Evolutionary conservation across 2,797 vertebrate species (phyloP).

Genomic region (Ceryle rudis): DNA sequence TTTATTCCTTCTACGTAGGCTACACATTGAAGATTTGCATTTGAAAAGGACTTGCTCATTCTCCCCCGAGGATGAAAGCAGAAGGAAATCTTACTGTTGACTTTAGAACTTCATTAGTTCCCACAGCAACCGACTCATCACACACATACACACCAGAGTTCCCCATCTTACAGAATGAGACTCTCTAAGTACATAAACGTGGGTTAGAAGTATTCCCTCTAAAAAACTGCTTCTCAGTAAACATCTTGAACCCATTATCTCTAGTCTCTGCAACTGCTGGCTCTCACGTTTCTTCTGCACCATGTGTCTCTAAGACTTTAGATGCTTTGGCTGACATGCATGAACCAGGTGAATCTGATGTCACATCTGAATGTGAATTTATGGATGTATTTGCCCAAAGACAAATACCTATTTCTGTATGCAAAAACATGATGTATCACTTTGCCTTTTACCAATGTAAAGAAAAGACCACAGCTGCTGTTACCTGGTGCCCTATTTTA

Average conservation of each 20-base stretch:
- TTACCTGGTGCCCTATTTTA: neutral
- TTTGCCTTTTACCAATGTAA: neutral
- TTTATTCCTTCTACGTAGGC: neutral
- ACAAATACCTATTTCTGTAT: neutral
- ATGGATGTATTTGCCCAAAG: neutral
- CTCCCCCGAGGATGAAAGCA: conserved; percentile 18
- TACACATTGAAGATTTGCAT: conserved; percentile 2
- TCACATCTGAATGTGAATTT: neutral
- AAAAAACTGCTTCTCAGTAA: neutral
- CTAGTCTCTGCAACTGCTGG: neutral
- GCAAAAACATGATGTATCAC: neutral
- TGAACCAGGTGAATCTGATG: neutral
- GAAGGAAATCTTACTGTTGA: conserved; percentile 25
- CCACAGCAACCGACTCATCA: conserved; percentile 21
- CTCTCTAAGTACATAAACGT: neutral
- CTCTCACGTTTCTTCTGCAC: neutral
- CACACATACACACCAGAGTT: neutral
- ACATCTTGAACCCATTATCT: accelerated
- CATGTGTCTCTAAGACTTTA: accelerated
- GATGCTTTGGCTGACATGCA: neutral
- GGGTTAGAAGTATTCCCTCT: neutral
- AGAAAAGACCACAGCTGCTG: neutral
- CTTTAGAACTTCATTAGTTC: conserved; percentile 17
- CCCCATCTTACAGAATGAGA: neutral
- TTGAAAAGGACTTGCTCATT: conserved; percentile 33